These are phyloP conservation scores for Bufotes viridis DNA, from an alignment of 2,797 vertebrate species.

Conservation along the genomic window DNA sequence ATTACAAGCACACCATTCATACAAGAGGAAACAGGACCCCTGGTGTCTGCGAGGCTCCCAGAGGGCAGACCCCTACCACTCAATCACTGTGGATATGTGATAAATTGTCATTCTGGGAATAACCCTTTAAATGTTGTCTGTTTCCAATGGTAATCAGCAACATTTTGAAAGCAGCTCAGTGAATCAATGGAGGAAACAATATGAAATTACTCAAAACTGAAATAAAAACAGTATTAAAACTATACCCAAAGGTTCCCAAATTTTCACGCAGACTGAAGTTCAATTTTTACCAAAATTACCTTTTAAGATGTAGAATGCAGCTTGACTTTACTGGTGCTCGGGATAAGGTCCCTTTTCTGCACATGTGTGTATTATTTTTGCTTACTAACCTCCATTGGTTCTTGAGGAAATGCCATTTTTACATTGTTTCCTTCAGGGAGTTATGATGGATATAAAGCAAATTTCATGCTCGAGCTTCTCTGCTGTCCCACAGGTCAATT, in stretches of 20 bases:
- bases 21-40: no score
- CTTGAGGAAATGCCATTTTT: not conserved
- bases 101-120: no score
- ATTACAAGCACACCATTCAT: no score
- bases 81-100: no score
- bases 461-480: constrained; percentile 65
- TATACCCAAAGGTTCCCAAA: no score
- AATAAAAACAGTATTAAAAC: not conserved
- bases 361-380: not conserved
- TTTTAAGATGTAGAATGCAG: not conserved
- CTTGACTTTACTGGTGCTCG: not conserved
- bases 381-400: not conserved
- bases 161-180: not conserved
- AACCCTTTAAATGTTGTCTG: no score
- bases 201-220: not conserved
- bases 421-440: not conserved
- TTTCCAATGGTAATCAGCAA: no score
- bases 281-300: no score
- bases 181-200: not conserved
- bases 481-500: constrained; percentile 84
- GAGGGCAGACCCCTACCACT: no score
- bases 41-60: no score
- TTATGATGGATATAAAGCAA: constrained; percentile 33
- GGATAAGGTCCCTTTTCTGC: not conserved
- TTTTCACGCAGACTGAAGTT: no score